Conservation (phyloP, 2,113 vertebrate species). For the Helogale parvula region DNA sequence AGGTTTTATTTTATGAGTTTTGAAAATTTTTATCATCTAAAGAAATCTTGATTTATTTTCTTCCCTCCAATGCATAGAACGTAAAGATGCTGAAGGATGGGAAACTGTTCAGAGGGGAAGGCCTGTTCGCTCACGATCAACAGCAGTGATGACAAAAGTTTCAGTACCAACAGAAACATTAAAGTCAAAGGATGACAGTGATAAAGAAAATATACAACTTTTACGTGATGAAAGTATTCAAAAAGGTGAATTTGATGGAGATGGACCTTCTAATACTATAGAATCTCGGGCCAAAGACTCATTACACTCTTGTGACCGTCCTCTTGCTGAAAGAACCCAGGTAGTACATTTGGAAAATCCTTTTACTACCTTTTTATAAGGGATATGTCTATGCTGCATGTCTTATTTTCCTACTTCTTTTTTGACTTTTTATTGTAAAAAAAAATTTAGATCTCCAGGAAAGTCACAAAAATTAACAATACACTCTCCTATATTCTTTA, state of each 20-base stretch:
- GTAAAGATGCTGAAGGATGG: slow-evolving; percentile 97
- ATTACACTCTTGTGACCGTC: slow-evolving; percentile 67
- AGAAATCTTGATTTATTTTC: slow-evolving; percentile 22
- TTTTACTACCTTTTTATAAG: not conserved
- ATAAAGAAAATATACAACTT: slow-evolving; percentile 87
- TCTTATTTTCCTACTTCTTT: not conserved
- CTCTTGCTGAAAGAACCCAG: slow-evolving; percentile 81
- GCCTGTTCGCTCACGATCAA: slow-evolving; percentile 92
- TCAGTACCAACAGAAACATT: slow-evolving; percentile 81
- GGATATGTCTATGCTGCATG: not conserved
- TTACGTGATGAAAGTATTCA: slow-evolving; percentile 68
- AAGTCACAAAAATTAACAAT: not conserved
- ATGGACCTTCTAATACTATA: not conserved
- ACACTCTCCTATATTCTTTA: not conserved
- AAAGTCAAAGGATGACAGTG: slow-evolving; percentile 87
- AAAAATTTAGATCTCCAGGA: not conserved
- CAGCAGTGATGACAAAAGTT: slow-evolving; percentile 88
- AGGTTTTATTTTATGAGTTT: slow-evolving; percentile 13
- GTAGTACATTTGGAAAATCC: slow-evolving; percentile 64
- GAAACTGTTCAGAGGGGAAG: slow-evolving; percentile 97
- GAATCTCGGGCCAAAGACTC: slow-evolving; percentile 76
- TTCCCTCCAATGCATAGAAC: slow-evolving; percentile 82
- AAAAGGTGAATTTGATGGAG: slow-evolving; percentile 58
- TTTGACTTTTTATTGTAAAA: not conserved
- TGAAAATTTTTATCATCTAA: slow-evolving; percentile 18